Evolutionary conservation across 2,888 invertebrate species (phyloP).

Genomic region (Periphyllus acericola): DNA sequence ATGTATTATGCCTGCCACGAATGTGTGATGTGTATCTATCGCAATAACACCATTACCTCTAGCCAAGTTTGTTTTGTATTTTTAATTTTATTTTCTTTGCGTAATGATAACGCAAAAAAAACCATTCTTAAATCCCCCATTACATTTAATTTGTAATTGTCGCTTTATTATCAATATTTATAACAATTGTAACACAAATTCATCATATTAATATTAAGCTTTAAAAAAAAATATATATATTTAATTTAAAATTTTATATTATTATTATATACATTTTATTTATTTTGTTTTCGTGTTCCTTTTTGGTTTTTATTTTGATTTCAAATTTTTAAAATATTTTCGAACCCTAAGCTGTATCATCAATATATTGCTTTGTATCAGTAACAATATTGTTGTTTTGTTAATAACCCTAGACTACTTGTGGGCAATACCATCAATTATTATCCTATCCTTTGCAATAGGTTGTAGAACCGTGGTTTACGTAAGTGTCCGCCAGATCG

Average conservation of each 20-base stretch:
- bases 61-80: constrained; percentile 50
- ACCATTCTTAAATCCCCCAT: background rate
- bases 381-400: background rate
- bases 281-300: constrained; percentile 55
- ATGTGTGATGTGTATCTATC: constrained; percentile 26
- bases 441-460: too few species aligned
- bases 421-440: too few species aligned
- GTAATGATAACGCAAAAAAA: background rate
- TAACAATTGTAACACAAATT: constrained; percentile 48
- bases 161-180: constrained; percentile 17
- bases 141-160: constrained; percentile 29
- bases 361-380: constrained; percentile 55
- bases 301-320: constrained; percentile 50
- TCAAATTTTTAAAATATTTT: constrained; percentile 55
- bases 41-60: constrained; percentile 26
- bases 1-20: constrained; percentile 9
- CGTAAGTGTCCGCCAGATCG: too few species aligned
- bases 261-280: constrained; percentile 47
- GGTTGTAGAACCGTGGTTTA: too few species aligned
- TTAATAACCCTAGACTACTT: background rate
- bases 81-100: background rate
- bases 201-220: constrained; percentile 47
- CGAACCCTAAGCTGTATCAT: constrained; percentile 44
- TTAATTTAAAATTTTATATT: constrained; percentile 53
- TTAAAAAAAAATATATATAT: constrained; percentile 14